These are phyloP conservation scores for Xerus rutilus DNA, from an alignment of 2,797 vertebrate species.

Conservation along the genomic window DNA sequence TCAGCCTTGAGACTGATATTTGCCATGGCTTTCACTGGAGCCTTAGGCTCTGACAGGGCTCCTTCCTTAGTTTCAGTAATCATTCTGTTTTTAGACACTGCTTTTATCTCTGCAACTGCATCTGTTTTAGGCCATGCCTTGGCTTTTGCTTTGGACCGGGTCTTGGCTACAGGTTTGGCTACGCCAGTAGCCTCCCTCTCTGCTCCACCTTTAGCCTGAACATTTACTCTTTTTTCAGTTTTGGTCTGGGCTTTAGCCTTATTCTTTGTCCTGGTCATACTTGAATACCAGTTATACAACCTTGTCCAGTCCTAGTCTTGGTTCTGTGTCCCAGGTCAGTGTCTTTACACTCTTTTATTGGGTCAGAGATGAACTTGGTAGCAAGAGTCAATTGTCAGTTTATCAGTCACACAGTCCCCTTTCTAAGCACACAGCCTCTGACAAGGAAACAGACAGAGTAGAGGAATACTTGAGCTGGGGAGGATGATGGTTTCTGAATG, in stretches of 20 bases:
- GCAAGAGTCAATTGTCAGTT: constrained; percentile 18
- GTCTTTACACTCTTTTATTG: constrained; percentile 37
- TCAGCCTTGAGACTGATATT: constrained; percentile 1
- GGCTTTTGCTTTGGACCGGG: constrained; percentile 50
- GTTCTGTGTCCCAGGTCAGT: not conserved
- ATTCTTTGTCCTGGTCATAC: constrained; percentile 71
- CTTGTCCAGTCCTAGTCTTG: constrained; percentile 17
- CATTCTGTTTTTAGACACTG: constrained; percentile 41
- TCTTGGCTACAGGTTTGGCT: constrained; percentile 38
- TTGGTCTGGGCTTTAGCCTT: constrained; percentile 63
- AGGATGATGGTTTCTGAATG: constrained; percentile 29
- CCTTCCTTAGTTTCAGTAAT: constrained; percentile 50
- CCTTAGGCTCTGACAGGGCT: constrained; percentile 3
- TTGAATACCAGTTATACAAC: constrained; percentile 21
- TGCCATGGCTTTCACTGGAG: not conserved
- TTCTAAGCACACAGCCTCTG: constrained; percentile 40
- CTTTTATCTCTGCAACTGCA: not conserved
- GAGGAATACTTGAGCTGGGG: constrained; percentile 7
- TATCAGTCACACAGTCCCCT: constrained; percentile 6
- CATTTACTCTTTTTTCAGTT: constrained; percentile 44
- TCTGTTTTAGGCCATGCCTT: constrained; percentile 31
- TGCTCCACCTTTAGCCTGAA: constrained; percentile 16
- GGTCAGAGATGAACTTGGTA: constrained; percentile 30
- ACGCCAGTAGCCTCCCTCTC: constrained; percentile 40
- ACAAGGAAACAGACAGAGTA: not conserved